A percentile compares a stretch with the other conserved stretches of the same genome.
Conservation (phyloP, 2,113 vertebrate species). For the Hystrix brachyura region DNA sequence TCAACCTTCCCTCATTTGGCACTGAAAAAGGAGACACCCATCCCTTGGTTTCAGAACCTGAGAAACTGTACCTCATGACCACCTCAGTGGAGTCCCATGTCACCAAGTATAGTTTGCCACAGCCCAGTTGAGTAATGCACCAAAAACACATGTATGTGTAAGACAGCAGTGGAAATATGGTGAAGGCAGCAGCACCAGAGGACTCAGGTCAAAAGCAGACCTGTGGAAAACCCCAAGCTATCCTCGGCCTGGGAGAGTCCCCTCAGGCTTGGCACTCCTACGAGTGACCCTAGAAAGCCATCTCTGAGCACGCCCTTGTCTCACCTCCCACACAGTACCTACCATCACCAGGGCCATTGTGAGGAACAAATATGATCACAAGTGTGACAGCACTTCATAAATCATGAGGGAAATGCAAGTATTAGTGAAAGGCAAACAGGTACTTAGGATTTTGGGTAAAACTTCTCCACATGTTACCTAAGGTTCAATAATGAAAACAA, state of each 20-base stretch:
- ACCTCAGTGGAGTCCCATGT: neutral
- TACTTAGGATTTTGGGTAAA: neutral
- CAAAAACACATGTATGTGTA: neutral
- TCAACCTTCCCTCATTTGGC: neutral
- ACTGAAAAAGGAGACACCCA: neutral
- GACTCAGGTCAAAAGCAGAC: neutral
- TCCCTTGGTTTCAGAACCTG: neutral
- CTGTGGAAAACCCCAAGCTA: neutral
- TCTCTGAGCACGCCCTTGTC: neutral
- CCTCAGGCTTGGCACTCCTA: neutral
- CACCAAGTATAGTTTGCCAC: neutral
- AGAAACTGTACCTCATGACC: neutral
- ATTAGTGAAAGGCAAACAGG: neutral
- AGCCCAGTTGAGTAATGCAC: neutral
- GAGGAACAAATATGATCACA: neutral
- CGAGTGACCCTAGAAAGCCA: neutral
- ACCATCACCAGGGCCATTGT: neutral
- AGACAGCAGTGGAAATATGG: neutral
- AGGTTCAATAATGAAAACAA: slow-evolving; percentile 20
- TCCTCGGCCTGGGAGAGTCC: neutral
- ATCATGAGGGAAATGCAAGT: neutral
- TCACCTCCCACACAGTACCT: neutral
- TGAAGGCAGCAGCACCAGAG: neutral
- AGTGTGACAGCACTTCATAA: neutral
- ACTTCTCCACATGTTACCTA: neutral